Base-by-base conservation (phyloP, 2,113 vertebrate genomes). In the Myotis yumanensis region DNA sequence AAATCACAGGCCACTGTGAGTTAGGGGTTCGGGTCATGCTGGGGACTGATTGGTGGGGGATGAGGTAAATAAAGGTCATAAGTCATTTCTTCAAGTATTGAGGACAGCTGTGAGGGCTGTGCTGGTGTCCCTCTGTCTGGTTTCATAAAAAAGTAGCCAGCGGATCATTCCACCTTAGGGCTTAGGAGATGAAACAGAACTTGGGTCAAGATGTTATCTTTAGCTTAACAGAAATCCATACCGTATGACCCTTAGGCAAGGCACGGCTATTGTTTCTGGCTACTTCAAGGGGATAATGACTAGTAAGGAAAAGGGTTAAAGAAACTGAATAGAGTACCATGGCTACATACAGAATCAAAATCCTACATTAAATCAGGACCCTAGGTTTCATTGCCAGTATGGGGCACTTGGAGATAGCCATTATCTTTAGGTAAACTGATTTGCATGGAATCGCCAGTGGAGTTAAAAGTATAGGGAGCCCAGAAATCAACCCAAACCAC, bases 391-490 rank as follows among this genome's bases (percentile, higher is more conserved):
- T 43, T 40, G 51, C 1, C 37, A 92, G 4, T 4, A 37, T 37
- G 4, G 4, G 37, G 37, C 37, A 37, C 37, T 4, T 4, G 37
- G 37, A 37, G 37, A 37, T n/a, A n/a, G n/a, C n/a, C n/a, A n/a
- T n/a, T n/a, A n/a, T n/a, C 37, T 37, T 37, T 37, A 37, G 37
- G 37, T 37, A 37, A 37, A 37, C 23, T 20, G 73, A 2, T 83
- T 32, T 8, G n/a, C 22, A 7, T 5, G 12, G 25, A n/a, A 3
- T 91, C 11, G 57, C 23, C 1, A 40, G 3, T 3, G 5, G 4
- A 52, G 2, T 73, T 81, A 62, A 73, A 43, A 43, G 40, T 43
- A 43, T 43, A 43, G 40, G 5, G 40, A 40, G 4, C 40, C 40
- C 40, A 40, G 40, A 40, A 40, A 40, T 40, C 1, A 5, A 40